Conservation (phyloP, 2,888 invertebrate genomes). For the Nezara viridula region DNA sequence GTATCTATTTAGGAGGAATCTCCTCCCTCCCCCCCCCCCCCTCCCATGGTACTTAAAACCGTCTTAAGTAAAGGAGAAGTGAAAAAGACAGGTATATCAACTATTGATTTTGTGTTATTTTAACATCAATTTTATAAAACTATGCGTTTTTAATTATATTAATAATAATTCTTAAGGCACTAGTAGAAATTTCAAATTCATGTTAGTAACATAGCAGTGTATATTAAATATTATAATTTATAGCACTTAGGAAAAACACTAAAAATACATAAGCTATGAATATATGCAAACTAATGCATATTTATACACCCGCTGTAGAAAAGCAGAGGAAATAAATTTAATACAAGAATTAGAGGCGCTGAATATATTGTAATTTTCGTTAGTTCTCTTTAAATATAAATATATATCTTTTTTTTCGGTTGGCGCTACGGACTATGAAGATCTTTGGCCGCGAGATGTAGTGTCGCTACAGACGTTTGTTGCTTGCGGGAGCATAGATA, state of each 20-base stretch:
- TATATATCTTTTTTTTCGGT: no score
- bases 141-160: neutral
- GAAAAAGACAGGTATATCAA: no score
- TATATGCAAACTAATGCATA: slow-evolving; percentile 1
- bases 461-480: no score
- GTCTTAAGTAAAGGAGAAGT: no score
- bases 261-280: neutral
- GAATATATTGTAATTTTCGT: neutral
- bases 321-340: neutral
- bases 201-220: neutral
- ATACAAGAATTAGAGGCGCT: neutral
- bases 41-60: no score
- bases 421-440: no score
- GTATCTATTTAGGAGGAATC: no score
- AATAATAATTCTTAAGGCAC: neutral
- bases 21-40: no score
- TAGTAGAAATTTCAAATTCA: neutral
- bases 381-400: no score
- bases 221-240: neutral
- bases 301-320: neutral
- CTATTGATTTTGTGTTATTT: no score
- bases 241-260: neutral
- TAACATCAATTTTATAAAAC: neutral
- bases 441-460: no score
- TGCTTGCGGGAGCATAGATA: no score